A percentile compares a stretch with the other conserved stretches of the same genome.
phyloP scores from a whole-genome alignment of 64 coral and sea anemone species.

The Pocillopora verrucosa region DNA sequence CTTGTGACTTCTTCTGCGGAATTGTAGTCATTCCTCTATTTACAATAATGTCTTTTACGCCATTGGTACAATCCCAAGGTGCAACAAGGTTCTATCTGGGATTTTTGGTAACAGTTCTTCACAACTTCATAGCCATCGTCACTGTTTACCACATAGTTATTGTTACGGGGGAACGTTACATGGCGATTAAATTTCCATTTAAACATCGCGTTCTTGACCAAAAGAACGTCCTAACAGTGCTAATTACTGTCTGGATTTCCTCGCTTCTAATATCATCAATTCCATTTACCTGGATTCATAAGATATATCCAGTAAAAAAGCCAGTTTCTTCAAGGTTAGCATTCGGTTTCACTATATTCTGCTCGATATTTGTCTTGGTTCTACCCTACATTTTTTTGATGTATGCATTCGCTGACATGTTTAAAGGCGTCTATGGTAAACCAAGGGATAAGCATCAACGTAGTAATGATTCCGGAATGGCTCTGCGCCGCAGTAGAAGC shows the following conservation, averaged over 20 bases:
- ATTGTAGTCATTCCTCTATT: constrained; percentile 9
- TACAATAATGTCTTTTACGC: neutral
- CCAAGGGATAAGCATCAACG: neutral
- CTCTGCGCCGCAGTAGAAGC: neutral
- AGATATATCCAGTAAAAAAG: neutral
- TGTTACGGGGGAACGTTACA: constrained; percentile 19
- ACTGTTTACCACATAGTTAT: constrained; percentile 18
- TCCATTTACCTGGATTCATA: constrained; percentile 8
- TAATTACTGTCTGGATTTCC: neutral
- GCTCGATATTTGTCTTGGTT: constrained; percentile 6
- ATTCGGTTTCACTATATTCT: constrained; percentile 16
- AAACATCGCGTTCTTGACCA: neutral
- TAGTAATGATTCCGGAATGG: neutral
- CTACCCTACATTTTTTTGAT: constrained; percentile 16
- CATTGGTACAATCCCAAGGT: neutral
- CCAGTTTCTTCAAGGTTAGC: neutral
- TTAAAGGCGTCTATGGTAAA: constrained; percentile 5
- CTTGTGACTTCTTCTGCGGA: constrained; percentile 18
- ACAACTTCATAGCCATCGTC: constrained; percentile 20
- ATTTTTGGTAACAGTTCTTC: constrained; percentile 25
- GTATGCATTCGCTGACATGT: constrained; percentile 7
- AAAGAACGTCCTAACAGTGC: neutral
- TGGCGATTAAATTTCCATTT: constrained; percentile 32
- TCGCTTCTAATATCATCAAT: neutral
- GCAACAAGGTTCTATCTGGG: constrained; percentile 8